Evolutionary conservation across 2,888 invertebrate species (phyloP), one percentile per base, ranked within the genome.

Genomic region (Lepidochitona cinerea): DNA sequence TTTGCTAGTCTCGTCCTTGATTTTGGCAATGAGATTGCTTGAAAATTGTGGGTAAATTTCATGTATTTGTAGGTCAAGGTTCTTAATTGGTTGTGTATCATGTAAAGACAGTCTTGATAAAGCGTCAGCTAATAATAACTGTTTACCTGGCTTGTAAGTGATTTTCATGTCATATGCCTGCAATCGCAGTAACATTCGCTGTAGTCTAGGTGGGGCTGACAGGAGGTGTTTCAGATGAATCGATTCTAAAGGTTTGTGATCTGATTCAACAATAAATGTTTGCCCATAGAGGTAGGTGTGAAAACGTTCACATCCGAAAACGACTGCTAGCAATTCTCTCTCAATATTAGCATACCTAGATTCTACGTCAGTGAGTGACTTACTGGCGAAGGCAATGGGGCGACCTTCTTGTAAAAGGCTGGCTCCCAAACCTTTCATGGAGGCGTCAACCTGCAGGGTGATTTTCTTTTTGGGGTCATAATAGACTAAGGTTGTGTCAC

Each of bases 321-420:
- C 79, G 14, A 74, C 68, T 35, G 75, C 79, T n/a, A 81, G 37
- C 5, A 73, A 67, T 65, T 81, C 76, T 35, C 75, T 65, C 64
- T 80, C 75, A 1, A 76, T 81, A 33, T 74, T 69, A 9, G 74
- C 77, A 68, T 74, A 74, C 18, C 73, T 59, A 12, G 49, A n/a
- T 36, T 54, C 75, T n/a, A 53, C 52, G 52, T 76, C 73, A 4
- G 73, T 59, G 33, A 79, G 59, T n/a, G 53, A 33, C 68, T 78
- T 72, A n/a, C 72, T 73, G 4, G 72, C 75, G 53, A 69, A 74
- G 14, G 75, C 74, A 12, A 79, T 70, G 23, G 75, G 77, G 49
- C 66, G 68, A 14, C 70, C 73, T 2, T 74, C 64, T 33, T 74
- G 75, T 6, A 70, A 71, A 6, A 74, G 75, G 9, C 72, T 74